A percentile compares a stretch with the other conserved stretches of the same genome.
Evolutionary conservation across 2,888 invertebrate species (phyloP).

Genomic region (Amphimallon solstitiale): DNA sequence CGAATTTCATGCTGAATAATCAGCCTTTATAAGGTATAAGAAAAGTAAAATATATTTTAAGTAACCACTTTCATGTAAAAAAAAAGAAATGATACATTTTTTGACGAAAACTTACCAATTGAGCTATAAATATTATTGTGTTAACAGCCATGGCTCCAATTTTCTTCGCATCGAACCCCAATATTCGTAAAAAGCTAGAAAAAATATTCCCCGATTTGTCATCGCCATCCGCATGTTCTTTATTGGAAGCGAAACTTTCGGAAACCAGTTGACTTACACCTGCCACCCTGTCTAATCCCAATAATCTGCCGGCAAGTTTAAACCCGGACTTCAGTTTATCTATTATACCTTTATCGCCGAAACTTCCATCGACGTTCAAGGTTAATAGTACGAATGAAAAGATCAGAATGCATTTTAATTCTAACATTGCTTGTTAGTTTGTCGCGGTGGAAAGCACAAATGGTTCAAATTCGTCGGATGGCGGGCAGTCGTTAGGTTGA

Average conservation of each 20-base stretch:
- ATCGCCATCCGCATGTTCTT: slow-evolving; percentile 39
- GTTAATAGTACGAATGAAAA: slow-evolving; percentile 17
- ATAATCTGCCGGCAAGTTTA: slow-evolving; percentile 64
- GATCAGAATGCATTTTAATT: slow-evolving; percentile 7
- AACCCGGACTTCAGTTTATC: slow-evolving; percentile 65
- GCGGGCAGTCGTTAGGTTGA: slow-evolving; percentile 34
- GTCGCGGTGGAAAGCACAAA: neutral
- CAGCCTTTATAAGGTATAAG: too few relatives aligned
- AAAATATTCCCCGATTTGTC: slow-evolving; percentile 48
- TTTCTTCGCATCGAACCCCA: slow-evolving; percentile 81
- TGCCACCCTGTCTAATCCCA: slow-evolving; percentile 64
- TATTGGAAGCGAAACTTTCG: slow-evolving; percentile 63
- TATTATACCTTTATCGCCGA: slow-evolving; percentile 51
- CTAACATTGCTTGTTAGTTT: neutral
- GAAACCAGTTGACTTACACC: slow-evolving; percentile 72
- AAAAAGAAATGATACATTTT: too few relatives aligned
- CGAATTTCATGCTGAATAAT: too few relatives aligned
- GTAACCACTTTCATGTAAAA: too few relatives aligned
- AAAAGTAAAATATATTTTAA: too few relatives aligned
- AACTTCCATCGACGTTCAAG: slow-evolving; percentile 8
- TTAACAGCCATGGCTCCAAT: slow-evolving; percentile 85
- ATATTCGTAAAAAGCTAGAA: slow-evolving; percentile 71
- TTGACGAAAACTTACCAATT: slow-evolving; percentile 71
- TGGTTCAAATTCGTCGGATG: slow-evolving; percentile 20
- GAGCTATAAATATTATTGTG: slow-evolving; percentile 83